phyloP scores from a whole-genome alignment of 2,797 vertebrate species.

The Pterois miles region DNA sequence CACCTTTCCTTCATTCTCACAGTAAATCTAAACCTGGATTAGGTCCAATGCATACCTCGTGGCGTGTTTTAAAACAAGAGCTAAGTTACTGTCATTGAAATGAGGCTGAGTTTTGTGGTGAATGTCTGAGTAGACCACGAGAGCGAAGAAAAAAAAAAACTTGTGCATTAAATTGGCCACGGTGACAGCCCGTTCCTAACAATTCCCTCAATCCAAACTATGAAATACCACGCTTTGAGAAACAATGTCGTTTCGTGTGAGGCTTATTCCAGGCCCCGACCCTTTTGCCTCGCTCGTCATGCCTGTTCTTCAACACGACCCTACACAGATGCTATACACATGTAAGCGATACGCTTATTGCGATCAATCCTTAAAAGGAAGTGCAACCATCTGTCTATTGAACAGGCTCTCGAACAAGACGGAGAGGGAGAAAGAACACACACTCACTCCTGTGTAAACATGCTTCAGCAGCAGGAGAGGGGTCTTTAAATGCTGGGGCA shows the following conservation, averaged over 20 bases:
- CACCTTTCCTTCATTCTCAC: conserved; percentile 59
- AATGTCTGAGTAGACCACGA: conserved; percentile 32
- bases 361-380: conserved; percentile 86
- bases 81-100: conserved; percentile 55
- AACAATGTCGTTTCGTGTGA: conserved; percentile 39
- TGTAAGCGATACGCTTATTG: conserved; percentile 69
- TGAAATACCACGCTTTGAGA: conserved; percentile 49
- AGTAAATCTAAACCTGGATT: conserved; percentile 72
- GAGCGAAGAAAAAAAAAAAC: conserved; percentile 2
- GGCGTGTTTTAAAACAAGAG: conserved; percentile 61
- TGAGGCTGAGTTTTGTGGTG: conserved; percentile 41
- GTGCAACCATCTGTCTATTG: conserved; percentile 74
- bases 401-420: conserved; percentile 70
- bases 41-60: conserved; percentile 59
- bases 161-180: conserved; percentile 44
- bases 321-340: conserved; percentile 72
- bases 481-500: conserved; percentile 57
- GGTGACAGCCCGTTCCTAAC: conserved; percentile 67
- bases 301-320: conserved; percentile 45
- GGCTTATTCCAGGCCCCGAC: conserved; percentile 57
- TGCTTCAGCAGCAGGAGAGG: conserved; percentile 62
- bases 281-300: conserved; percentile 33
- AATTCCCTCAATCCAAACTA: conserved; percentile 65
- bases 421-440: conserved; percentile 75
- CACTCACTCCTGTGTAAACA: conserved; percentile 79